Evolutionary conservation across 1,140 invertebrate species (phyloP), one percentile per base, ranked within the genome.

Genomic region (Drosophila rhopaloa): DNA sequence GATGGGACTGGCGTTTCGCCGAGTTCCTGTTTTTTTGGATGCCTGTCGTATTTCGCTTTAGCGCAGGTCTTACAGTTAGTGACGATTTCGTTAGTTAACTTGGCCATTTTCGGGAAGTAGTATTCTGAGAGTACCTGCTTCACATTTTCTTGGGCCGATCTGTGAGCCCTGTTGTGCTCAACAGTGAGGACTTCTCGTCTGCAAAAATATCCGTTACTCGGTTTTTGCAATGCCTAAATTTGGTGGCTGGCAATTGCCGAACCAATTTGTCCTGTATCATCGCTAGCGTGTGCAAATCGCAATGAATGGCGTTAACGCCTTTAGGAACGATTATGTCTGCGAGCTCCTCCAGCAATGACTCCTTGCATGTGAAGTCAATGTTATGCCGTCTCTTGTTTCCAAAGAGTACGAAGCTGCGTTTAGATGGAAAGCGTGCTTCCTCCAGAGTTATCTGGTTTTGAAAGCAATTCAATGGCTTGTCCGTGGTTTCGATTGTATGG

Each of bases 71-170:
- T 38, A 11, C 38, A 13, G 38, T 40, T 40, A 40, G 13, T n/a
- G 13, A 40, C 38, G 11, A 40, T 40, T 40, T 40, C 13, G 5
- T n/a, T 40, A 11, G 38, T 4, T n/a, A 40, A 73, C 19, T 58
- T 66, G 10, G 47, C 54, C 14, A 66, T 37, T 67, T 67, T 67
- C 7, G 63, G 56, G 29, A 59, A 68, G 37, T 70, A 70, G 16
- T 61, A 56, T 13, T 71, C 53, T 4, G 53, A 62, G n/a, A 62
- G 50, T 24, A 50, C 58, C 44, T 62, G 50, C 11, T 71, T 71
- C 5, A 71, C 16, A 43, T 43, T 43, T 16, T 43, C 41, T 14
- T 43, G 41, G 6, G 14, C 41, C 14, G 14, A 43, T 43, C 41
- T 43, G 14, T 43, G 50, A 7, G 32, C 50, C 14, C 29, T 50